These are phyloP conservation scores for Ascidia mentula DNA, from an alignment of 23 tunicate species.

Conservation along the genomic window DNA sequence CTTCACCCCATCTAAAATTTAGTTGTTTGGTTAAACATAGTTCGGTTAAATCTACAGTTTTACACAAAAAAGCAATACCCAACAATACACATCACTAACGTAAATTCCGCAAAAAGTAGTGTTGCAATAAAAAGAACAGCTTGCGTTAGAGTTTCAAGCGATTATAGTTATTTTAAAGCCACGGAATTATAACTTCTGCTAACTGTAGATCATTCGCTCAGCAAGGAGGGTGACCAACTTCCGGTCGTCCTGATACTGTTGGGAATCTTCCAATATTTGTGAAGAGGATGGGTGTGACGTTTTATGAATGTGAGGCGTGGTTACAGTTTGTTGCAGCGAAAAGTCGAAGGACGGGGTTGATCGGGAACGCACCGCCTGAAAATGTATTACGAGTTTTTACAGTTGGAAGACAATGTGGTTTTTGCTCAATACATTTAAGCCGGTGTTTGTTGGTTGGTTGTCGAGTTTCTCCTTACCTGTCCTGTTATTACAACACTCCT, in stretches of 20 bases:
- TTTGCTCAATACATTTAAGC: too few species aligned
- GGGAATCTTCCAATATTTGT: neutral
- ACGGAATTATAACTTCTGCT: neutral
- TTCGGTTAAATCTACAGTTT: too few species aligned
- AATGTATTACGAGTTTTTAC: too few species aligned
- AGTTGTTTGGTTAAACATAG: too few species aligned
- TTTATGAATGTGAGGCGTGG: conserved; percentile 5
- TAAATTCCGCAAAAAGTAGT: neutral
- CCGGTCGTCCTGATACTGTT: neutral
- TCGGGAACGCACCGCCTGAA: neutral
- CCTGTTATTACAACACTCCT: too few species aligned
- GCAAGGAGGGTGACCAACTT: conserved; percentile 41
- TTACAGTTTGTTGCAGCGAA: neutral
- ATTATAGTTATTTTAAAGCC: neutral
- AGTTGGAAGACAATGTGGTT: too few species aligned
- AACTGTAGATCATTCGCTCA: conserved; percentile 47
- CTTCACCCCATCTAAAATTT: conserved; percentile 20
- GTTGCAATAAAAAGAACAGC: neutral
- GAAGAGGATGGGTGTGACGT: neutral
- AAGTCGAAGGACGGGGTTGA: conserved; percentile 9
- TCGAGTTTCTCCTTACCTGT: too few species aligned
- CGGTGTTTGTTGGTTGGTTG: too few species aligned
- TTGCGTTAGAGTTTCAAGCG: neutral
- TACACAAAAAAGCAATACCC: too few species aligned
- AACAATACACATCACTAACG: too few species aligned